Evolutionary conservation across 2,888 invertebrate genomes (phyloP).

Genomic region (Clusia tigrina): DNA sequence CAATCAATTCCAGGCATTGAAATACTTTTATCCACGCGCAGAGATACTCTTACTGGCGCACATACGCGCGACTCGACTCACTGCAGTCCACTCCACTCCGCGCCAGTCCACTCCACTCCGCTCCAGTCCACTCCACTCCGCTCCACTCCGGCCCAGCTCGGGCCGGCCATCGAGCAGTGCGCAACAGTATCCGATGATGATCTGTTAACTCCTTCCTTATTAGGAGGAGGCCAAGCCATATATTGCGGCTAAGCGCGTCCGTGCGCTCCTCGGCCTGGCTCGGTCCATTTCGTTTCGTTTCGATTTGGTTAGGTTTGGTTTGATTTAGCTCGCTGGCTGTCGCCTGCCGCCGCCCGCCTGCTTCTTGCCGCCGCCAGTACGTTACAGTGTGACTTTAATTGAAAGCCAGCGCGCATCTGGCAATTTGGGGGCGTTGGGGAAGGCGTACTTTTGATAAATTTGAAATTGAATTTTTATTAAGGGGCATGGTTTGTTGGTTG

Average conservation of each 20-base stretch:
- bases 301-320: neutral
- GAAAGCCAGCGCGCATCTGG: neutral
- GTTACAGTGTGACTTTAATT: no score
- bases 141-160: no score
- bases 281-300: slow-evolving; percentile 1
- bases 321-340: neutral
- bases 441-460: slow-evolving; percentile 1
- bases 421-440: neutral
- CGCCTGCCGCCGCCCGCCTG: no score
- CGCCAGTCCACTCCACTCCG: neutral
- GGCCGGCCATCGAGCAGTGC: no score
- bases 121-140: neutral
- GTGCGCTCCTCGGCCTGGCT: no score
- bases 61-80: neutral
- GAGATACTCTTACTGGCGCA: no score
- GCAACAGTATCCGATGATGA: neutral
- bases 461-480: slow-evolving; percentile 2
- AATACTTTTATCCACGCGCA: neutral
- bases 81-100: neutral
- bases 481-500: neutral
- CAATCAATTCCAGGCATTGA: slow-evolving; percentile 5
- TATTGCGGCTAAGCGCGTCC: neutral
- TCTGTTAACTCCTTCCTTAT: slow-evolving; percentile 6
- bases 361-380: no score
- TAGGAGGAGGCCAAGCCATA: neutral